Evolutionary conservation across 1,140 invertebrate species (phyloP).

Genomic region (Wasmannia auropunctata): DNA sequence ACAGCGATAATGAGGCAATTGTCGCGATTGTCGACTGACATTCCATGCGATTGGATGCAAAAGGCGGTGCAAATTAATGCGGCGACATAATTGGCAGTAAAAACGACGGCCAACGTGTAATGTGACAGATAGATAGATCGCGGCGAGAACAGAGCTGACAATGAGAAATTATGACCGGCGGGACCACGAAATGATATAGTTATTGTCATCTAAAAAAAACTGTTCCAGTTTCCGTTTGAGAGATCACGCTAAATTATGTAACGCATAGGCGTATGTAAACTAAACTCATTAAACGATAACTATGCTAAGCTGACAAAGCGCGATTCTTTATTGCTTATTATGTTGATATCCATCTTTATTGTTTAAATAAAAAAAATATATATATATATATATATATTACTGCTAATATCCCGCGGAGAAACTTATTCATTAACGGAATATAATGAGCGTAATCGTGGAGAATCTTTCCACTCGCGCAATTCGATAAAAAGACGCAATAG

Average conservation of each 20-base stretch:
- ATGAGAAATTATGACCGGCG: constrained; percentile 57
- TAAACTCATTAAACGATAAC: constrained; percentile 12
- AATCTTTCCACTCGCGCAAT: background rate
- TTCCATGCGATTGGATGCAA: constrained; percentile 45
- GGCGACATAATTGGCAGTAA: constrained; percentile 56
- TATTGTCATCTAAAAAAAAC: constrained; percentile 39
- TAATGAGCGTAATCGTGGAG: background rate
- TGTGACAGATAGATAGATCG: constrained; percentile 53
- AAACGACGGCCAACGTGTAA: constrained; percentile 47
- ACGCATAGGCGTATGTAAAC: background rate
- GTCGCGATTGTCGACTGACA: constrained; percentile 25
- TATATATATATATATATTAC: background rate
- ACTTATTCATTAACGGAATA: background rate
- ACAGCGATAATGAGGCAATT: constrained; percentile 51
- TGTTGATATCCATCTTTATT: background rate
- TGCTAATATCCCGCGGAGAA: background rate
- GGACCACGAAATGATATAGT: constrained; percentile 31
- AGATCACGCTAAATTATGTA: constrained; percentile 14
- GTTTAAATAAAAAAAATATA: too few relatives aligned
- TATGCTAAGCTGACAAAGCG: background rate
- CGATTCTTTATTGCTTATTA: background rate
- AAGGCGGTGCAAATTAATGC: constrained; percentile 56
- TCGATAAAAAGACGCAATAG: background rate
- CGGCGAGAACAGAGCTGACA: constrained; percentile 31
- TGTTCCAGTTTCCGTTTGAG: background rate